These are phyloP conservation scores for Botia kubotai DNA, from an alignment of 2,797 vertebrate genomes.

Conservation along the genomic window DNA sequence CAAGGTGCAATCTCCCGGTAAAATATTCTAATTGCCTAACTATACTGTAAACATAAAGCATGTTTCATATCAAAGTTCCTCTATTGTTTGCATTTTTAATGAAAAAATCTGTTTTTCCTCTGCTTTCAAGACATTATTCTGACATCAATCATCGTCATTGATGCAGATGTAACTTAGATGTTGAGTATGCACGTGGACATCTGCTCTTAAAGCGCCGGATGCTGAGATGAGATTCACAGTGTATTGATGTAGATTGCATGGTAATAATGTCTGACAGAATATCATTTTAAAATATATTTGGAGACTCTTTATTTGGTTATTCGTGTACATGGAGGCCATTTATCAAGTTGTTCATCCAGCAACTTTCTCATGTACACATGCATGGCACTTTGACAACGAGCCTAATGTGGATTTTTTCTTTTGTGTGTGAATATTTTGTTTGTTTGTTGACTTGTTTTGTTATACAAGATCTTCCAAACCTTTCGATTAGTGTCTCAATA, in stretches of 20 bases:
- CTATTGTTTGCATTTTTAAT: background rate
- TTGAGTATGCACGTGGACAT: conserved; percentile 1
- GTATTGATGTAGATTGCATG: conserved; percentile 52
- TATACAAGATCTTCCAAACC: conserved; percentile 61
- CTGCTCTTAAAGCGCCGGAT: background rate
- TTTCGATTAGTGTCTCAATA: conserved; percentile 58
- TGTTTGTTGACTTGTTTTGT: conserved; percentile 48
- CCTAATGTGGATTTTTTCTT: conserved; percentile 61
- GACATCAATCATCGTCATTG: conserved; percentile 34
- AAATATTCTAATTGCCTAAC: background rate
- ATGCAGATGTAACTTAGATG: conserved; percentile 18
- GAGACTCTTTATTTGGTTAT: conserved; percentile 90
- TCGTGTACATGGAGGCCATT: conserved; percentile 93
- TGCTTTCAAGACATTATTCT: conserved; percentile 13
- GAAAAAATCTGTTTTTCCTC: background rate
- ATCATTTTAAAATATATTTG: conserved; percentile 99
- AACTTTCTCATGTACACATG: conserved; percentile 93
- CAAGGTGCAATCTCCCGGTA: background rate
- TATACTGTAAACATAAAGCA: background rate
- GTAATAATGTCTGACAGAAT: conserved; percentile 79
- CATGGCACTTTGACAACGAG: conserved; percentile 87
- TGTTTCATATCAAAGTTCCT: background rate
- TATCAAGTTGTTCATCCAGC: conserved; percentile 86
- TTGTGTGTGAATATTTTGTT: background rate
- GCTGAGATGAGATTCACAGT: conserved; percentile 12